Evolutionary conservation across 2,888 invertebrate genomes (phyloP).

Genomic region (Pristionchus japonicus): DNA sequence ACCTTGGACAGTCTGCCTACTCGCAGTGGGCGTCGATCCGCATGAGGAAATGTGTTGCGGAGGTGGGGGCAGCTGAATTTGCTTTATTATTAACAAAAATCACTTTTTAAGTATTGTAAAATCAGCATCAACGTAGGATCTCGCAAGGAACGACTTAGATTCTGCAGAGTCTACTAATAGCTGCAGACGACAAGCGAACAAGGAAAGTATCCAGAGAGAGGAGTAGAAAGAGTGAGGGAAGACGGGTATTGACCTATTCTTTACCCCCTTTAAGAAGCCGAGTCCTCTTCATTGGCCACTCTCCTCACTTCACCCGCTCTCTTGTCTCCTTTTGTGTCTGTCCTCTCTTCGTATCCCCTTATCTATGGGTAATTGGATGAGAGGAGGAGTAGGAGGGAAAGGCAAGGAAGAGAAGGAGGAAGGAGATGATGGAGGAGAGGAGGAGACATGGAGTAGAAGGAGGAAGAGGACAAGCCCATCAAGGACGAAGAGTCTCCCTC

Average conservation of each 20-base stretch:
- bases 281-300: constrained; percentile 37
- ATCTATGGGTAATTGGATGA: constrained; percentile 43
- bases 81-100: neutral
- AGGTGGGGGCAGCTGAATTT: neutral
- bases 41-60: neutral
- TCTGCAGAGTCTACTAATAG: neutral
- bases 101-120: neutral
- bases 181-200: neutral
- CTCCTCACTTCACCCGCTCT: neutral
- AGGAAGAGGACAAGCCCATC: neutral
- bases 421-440: neutral
- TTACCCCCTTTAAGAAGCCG: constrained; percentile 34
- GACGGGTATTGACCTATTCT: constrained; percentile 45
- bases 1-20: neutral
- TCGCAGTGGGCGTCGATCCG: neutral
- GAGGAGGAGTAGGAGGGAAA: neutral
- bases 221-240: neutral
- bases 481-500: neutral
- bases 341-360: constrained; percentile 8
- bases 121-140: neutral
- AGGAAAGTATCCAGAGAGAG: constrained; percentile 7
- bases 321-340: constrained; percentile 12
- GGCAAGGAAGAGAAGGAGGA: neutral
- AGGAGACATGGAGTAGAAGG: neutral
- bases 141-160: neutral